phyloP scores from a whole-genome alignment of 2,113 vertebrate genomes.

The Hypocryptadius cinnamomeus region DNA sequence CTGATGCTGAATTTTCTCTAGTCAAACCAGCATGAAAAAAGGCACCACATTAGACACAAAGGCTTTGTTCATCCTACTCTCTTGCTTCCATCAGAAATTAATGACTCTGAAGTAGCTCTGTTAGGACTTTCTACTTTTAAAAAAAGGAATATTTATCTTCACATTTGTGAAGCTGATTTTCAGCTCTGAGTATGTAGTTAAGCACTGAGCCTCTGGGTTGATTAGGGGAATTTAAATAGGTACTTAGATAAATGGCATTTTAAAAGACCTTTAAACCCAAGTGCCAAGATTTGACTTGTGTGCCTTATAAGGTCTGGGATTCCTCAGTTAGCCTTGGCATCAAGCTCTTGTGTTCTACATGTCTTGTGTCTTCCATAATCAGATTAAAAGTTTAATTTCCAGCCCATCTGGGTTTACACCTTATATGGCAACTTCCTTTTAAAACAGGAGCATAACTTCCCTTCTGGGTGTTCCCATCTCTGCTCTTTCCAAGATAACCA shows the following conservation, averaged over 20 bases:
- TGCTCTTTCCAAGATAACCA: not conserved
- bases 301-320: not conserved
- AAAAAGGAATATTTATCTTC: not conserved
- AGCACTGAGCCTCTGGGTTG: not conserved
- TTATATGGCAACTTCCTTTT: not conserved
- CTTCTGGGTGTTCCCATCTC: not conserved
- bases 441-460: not conserved
- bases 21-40: not conserved
- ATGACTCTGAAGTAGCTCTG: not conserved
- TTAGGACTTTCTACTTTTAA: not conserved
- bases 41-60: not conserved
- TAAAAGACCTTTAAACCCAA: not conserved
- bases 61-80: not conserved
- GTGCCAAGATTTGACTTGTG: not conserved
- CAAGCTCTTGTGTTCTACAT: not conserved
- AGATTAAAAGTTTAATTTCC: not conserved
- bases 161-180: not conserved
- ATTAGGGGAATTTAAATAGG: not conserved
- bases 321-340: not conserved
- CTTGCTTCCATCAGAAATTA: not conserved
- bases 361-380: not conserved
- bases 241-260: not conserved
- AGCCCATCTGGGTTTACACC: not conserved
- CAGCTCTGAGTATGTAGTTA: not conserved
- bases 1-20: not conserved